Evolutionary conservation across 2,888 invertebrate genomes (phyloP), one percentile per base, ranked within the genome.

Genomic region (Apomyelois bistriatella): DNA sequence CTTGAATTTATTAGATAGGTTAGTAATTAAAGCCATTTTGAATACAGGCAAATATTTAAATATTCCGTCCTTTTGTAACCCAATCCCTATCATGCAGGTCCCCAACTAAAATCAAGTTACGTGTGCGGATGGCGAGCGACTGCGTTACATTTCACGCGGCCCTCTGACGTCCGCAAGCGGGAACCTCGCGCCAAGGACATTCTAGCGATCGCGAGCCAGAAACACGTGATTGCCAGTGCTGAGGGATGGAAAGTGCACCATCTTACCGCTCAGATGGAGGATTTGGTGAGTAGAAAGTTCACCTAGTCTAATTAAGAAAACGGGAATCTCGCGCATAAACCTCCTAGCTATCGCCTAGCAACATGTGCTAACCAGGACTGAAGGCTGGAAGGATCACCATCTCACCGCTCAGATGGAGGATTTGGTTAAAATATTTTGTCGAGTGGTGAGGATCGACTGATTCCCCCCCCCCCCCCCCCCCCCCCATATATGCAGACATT

Each of bases 191-290:
- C 97, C 0, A 58, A 74, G 0, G 85, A 85, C 70, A 95, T 98
- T 40, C 95, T 95, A 72, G 97, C 98, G 84, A 91, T 98, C 68
- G 97, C 98, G 30, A 95, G 95, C 82, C 97, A 97, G 81, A 94
- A 94, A 61, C 94, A 96, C 73, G 95, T 98, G 50, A 89, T 95
- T 61, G 95, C 96, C 71, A 97, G 96, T 84, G 94, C 97, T 13
- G 96, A 96, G 65, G 98, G 98, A 0, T 98, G 98, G 98, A 98
- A 98, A 88, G 93, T 98, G 56, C 94, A 96, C 88, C 97, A 98
- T 79, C 92, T 98, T 65, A 95, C 95, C 37, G 94, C 97, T 41
- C 98, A 98, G 90, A 95, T 98, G 94, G 97, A 98, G 72, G 97
- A 98, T 80, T 88, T 98, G 92, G 97, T 97, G 87, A 17, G 35